Base-by-base conservation (phyloP, 2,797 vertebrate genomes). In the Pagetopsis macropterus region DNA sequence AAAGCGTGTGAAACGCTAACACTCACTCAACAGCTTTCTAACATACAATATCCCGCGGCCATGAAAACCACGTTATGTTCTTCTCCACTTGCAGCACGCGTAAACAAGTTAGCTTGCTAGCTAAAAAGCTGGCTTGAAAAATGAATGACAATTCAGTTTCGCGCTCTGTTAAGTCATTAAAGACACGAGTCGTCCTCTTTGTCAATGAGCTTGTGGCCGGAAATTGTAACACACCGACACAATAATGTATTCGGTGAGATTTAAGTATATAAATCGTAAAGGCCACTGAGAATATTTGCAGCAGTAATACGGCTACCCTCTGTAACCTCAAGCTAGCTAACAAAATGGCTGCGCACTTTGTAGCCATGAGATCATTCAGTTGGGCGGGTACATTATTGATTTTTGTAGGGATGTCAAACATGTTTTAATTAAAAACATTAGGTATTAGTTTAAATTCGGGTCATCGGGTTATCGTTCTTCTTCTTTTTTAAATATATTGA, bases 261-360 rank as follows among this genome's bases (percentile, higher is more conserved):
- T 31, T 27, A 19, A 46, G n/a, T 11, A 51, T 27, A 16, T 37
- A 75, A 79, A 44, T n/a, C n/a, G 17, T 10, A 37, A 51, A 62
- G 59, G 62, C 19, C 8, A 56, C 43, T 74, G 72, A 60, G 54
- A 49, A 45, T 46, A 75, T 73, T 37, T 64, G 62, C 65, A 49
- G 74, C 74, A n/a, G 43, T 46, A 75, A 37, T 31, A 61, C 64
- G 2, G 81, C 83, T 89, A 88, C 79, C 76, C 88, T 67, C 65
- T 49, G 46, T 76, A 85, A 71, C 85, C 87, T 87, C 67, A 58
- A 87, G 92, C 87, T 91, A 85, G 93, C 93, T 90, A 94, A 94
- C 93, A 95, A 95, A 95, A 95, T 95, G 95, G 94, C 93, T 65
- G 84, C 91, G 80, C 40, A 63, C 58, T 51, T 81, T 81, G 62